Conservation (phyloP, 2,113 vertebrate species). For the Nanorana parkeri region DNA sequence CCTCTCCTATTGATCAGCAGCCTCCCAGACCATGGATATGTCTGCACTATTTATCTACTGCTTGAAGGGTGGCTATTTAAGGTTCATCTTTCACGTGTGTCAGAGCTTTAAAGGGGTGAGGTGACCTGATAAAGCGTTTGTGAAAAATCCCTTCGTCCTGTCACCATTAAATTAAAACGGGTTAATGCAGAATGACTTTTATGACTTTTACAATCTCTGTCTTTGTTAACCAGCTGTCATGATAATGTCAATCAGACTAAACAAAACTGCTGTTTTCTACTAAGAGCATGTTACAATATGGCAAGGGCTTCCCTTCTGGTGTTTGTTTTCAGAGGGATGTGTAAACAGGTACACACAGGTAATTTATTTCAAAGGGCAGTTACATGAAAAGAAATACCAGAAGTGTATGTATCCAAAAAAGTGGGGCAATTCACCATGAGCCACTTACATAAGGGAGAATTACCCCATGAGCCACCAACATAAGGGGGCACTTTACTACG, state of each 20-base stretch:
- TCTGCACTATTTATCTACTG: background rate
- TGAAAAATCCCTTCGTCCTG: constrained; percentile 7
- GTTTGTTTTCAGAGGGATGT: too few relatives aligned
- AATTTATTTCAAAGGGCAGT: too few relatives aligned
- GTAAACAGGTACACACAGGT: too few relatives aligned
- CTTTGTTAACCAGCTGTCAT: background rate
- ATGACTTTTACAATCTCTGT: background rate
- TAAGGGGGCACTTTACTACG: too few relatives aligned
- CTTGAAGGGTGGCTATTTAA: background rate
- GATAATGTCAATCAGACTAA: background rate
- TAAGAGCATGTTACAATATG: too few relatives aligned
- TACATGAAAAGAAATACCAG: too few relatives aligned
- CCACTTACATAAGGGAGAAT: too few relatives aligned
- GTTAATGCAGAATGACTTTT: background rate
- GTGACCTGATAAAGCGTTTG: constrained; percentile 3
- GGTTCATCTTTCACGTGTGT: constrained; percentile 17
- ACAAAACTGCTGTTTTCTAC: too few relatives aligned
- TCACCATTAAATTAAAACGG: background rate
- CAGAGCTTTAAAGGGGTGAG: background rate
- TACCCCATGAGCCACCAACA: too few relatives aligned
- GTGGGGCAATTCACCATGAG: too few relatives aligned
- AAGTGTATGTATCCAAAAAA: too few relatives aligned
- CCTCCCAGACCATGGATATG: background rate
- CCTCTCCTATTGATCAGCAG: background rate
- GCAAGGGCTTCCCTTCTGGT: too few relatives aligned